Percentiles rank a stretch among this genome's conserved stretches.
phyloP scores from a whole-genome alignment of 1,140 invertebrate genomes.

The Drosophila lini region DNA sequence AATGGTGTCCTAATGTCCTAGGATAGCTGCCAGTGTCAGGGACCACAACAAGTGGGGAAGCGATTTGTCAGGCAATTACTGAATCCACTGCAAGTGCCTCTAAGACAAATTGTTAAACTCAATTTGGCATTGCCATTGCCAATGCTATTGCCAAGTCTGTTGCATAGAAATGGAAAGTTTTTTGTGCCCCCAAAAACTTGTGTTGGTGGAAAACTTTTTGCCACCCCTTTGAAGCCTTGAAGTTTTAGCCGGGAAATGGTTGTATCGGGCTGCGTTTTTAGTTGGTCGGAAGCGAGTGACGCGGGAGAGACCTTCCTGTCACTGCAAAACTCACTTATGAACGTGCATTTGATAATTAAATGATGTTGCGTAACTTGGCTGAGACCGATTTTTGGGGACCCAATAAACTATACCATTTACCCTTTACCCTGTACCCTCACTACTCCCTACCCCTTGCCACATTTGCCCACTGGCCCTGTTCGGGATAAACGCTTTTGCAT shows the following conservation, averaged over 20 bases:
- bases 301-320: conserved; percentile 28
- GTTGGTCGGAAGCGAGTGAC: conserved; percentile 16
- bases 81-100: conserved; percentile 48
- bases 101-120: conserved; percentile 58
- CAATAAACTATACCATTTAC: neutral
- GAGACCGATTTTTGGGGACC: conserved; percentile 18
- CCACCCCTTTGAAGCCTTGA: conserved; percentile 14
- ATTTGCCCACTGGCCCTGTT: conserved; percentile 9
- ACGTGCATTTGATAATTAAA: conserved; percentile 60
- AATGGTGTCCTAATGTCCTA: neutral
- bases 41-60: conserved; percentile 28
- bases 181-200: conserved; percentile 23
- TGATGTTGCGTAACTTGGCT: conserved; percentile 50
- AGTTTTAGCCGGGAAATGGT: conserved; percentile 20
- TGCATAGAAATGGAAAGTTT: conserved; percentile 52
- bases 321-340: conserved; percentile 48
- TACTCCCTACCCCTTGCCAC: neutral
- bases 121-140: conserved; percentile 41
- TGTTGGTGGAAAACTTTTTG: conserved; percentile 28
- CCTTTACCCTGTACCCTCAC: neutral
- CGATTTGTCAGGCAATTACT: conserved; percentile 55
- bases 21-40: conserved; percentile 18
- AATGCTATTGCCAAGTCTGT: conserved; percentile 32
- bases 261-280: neutral
- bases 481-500: conserved; percentile 31